Evolutionary conservation across 2,113 vertebrate genomes (phyloP).

Genomic region (Anseranas semipalmata): DNA sequence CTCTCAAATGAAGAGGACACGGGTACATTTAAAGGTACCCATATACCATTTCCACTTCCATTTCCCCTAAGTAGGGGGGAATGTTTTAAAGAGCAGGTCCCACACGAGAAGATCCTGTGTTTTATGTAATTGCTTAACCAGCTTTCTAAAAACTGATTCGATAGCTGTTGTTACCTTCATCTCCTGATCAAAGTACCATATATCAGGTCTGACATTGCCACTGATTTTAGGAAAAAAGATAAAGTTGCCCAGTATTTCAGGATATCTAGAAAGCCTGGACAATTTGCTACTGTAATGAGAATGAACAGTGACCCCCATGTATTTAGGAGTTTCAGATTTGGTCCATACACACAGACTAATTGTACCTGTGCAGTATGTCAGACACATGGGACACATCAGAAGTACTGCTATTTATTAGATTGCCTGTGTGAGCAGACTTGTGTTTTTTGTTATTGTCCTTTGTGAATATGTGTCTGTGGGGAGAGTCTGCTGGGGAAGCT

Average conservation of each 20-base stretch:
- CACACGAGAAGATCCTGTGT: slow-evolving; percentile 11
- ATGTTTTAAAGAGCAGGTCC: slow-evolving; percentile 70
- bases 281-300: neutral
- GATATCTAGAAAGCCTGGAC: neutral
- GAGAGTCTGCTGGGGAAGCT: neutral
- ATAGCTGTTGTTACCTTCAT: neutral
- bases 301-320: neutral
- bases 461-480: neutral
- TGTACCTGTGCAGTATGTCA: neutral
- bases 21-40: slow-evolving; percentile 92
- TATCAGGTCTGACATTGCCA: neutral
- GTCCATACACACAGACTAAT: neutral
- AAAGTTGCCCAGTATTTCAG: neutral
- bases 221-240: neutral
- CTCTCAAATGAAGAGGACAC: slow-evolving; percentile 89
- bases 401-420: neutral
- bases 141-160: neutral
- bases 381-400: neutral
- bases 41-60: neutral
- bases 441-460: slow-evolving; percentile 26
- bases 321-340: neutral
- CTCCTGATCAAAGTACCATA: neutral
- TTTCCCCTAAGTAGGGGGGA: neutral
- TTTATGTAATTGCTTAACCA: neutral
- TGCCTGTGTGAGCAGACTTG: slow-evolving; percentile 6